Percentiles rank a stretch among this genome's conserved stretches.
These are phyloP conservation scores for Acridotheres tristis DNA, from an alignment of 2,797 vertebrate species.

Conservation along the genomic window DNA sequence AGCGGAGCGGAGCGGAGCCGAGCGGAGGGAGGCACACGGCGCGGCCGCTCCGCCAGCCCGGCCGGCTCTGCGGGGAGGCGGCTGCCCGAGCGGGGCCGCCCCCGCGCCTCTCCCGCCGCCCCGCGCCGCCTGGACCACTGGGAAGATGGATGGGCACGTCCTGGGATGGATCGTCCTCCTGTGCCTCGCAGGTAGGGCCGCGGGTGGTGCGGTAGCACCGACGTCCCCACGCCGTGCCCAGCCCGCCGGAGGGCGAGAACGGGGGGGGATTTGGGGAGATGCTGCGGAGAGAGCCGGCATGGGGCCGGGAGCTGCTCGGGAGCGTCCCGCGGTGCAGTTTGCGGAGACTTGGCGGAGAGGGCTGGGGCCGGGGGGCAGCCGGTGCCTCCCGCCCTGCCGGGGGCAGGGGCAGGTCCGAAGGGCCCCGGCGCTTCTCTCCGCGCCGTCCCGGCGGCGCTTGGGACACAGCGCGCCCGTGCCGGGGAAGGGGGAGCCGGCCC, in stretches of 20 bases:
- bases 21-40: not conserved
- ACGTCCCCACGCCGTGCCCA: not conserved
- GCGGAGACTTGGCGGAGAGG: not conserved
- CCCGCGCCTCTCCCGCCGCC: not conserved
- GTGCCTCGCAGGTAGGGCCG: constrained; percentile 75
- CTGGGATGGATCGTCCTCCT: constrained; percentile 70
- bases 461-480: not conserved
- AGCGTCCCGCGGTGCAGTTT: not conserved
- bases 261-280: not conserved
- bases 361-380: not conserved
- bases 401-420: not conserved
- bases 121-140: constrained; percentile 20
- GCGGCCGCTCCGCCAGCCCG: not conserved
- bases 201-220: not conserved
- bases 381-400: not conserved
- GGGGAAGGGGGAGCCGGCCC: not conserved
- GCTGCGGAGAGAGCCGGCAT: not conserved
- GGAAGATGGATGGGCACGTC: constrained; percentile 72
- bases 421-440: not conserved
- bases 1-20: not conserved
- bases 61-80: not conserved
- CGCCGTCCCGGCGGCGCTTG: not conserved
- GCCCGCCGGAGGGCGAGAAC: not conserved
- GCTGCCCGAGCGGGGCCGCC: not conserved
- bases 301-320: not conserved